Evolutionary conservation across 2,888 invertebrate species (phyloP).

Genomic region (Tetragonisca angustula): DNA sequence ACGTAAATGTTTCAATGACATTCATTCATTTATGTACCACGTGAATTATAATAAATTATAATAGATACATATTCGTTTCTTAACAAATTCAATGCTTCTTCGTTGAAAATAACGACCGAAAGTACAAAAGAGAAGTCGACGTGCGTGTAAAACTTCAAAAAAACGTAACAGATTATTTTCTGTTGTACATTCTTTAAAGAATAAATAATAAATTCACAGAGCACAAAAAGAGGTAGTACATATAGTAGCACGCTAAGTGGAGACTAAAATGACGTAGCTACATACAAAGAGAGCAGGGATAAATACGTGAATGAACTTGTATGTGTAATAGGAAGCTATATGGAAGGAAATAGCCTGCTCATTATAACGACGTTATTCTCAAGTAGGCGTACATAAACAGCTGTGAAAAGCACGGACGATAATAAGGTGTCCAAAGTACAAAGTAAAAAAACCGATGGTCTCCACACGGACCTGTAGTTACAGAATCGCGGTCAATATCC

Average conservation of each 20-base stretch:
- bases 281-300: background rate
- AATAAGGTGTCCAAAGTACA: constrained; percentile 57
- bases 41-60: too few species aligned
- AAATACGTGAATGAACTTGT: background rate
- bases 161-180: background rate
- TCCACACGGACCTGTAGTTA: constrained; percentile 33
- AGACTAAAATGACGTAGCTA: background rate
- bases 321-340: constrained; percentile 26
- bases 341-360: constrained; percentile 42
- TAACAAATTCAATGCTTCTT: too few species aligned
- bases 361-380: constrained; percentile 63
- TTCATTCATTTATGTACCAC: too few species aligned
- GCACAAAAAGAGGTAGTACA: background rate
- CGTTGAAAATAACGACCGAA: too few species aligned
- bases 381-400: constrained; percentile 60
- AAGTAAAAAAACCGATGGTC: constrained; percentile 40
- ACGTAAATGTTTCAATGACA: too few species aligned
- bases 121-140: background rate
- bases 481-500: too few species aligned
- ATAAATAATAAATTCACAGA: constrained; percentile 44
- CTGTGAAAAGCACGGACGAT: constrained; percentile 51
- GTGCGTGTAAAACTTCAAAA: too few species aligned
- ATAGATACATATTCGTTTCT: too few species aligned
- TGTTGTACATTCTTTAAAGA: constrained; percentile 14
- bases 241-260: background rate